Evolutionary conservation across 2,888 invertebrate species (phyloP).

Genomic region (Archaeoteleia sp.): DNA sequence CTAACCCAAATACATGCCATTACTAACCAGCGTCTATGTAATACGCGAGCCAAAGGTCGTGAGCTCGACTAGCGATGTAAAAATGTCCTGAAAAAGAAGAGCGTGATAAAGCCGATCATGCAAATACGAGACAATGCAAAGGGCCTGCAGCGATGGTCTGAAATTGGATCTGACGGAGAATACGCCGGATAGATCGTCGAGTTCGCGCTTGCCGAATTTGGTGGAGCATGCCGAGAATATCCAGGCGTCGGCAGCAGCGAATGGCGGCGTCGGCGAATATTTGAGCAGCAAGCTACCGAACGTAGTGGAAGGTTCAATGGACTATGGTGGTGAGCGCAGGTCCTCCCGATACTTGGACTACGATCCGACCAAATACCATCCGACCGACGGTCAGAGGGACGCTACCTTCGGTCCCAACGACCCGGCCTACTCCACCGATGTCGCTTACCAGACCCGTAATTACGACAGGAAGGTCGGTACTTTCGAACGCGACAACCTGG

Average conservation of each 20-base stretch:
- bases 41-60: neutral
- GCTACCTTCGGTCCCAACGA: constrained; percentile 20
- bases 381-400: constrained; percentile 42
- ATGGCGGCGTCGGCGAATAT: constrained; percentile 64
- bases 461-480: constrained; percentile 64
- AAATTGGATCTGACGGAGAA: constrained; percentile 73
- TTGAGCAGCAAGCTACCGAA: constrained; percentile 74
- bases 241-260: constrained; percentile 36
- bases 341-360: constrained; percentile 73
- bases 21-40: constrained; percentile 2
- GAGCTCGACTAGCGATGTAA: too few species aligned
- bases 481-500: constrained; percentile 65
- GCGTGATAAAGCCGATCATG: constrained; percentile 64
- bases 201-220: constrained; percentile 68
- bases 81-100: constrained; percentile 29
- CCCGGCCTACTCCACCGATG: constrained; percentile 17
- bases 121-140: constrained; percentile 72
- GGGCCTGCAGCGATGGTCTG: constrained; percentile 70
- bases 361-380: constrained; percentile 64
- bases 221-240: constrained; percentile 72
- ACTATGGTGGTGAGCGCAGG: constrained; percentile 74
- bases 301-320: constrained; percentile 75
- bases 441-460: constrained; percentile 53
- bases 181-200: constrained; percentile 72
- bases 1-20: constrained; percentile 1